A percentile compares a stretch with the other conserved stretches of the same genome.
Conservation (phyloP, 1,140 invertebrate species). For the Uloborus diversus region DNA sequence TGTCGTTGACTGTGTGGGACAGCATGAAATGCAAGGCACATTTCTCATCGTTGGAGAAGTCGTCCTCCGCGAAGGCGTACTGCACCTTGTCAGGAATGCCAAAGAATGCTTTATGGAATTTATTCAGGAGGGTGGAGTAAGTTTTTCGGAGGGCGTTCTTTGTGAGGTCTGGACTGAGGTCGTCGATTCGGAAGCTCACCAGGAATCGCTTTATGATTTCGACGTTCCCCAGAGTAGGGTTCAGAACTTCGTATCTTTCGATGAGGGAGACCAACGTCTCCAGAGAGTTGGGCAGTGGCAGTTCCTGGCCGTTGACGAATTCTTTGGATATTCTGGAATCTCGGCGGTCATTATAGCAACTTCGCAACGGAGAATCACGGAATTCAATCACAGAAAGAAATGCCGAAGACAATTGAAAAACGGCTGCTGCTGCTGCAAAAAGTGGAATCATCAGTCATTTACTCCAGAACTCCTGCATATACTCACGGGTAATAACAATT, state of each 20-base stretch:
- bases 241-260: slow-evolving; percentile 2
- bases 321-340: not conserved
- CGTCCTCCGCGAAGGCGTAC: not conserved
- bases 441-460: no score
- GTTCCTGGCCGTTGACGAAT: slow-evolving; percentile 14
- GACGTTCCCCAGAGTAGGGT: not conserved
- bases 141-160: not conserved
- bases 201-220: slow-evolving; percentile 3
- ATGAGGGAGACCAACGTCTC: slow-evolving; percentile 33
- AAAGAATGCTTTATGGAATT: not conserved
- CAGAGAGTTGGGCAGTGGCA: slow-evolving; percentile 18
- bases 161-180: not conserved
- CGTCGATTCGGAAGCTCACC: slow-evolving; percentile 16
- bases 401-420: no score
- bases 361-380: no score
- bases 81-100: not conserved
- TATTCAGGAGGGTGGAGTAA: not conserved
- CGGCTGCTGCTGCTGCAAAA: no score
- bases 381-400: no score
- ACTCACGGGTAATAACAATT: no score
- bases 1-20: slow-evolving; percentile 21
- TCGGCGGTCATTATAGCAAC: not conserved
- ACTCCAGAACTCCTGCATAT: no score
- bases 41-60: slow-evolving; percentile 26
- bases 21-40: slow-evolving; percentile 46